Base-by-base conservation (phyloP, 2,888 invertebrate species). In the Nephrotoma guestfalica region DNA sequence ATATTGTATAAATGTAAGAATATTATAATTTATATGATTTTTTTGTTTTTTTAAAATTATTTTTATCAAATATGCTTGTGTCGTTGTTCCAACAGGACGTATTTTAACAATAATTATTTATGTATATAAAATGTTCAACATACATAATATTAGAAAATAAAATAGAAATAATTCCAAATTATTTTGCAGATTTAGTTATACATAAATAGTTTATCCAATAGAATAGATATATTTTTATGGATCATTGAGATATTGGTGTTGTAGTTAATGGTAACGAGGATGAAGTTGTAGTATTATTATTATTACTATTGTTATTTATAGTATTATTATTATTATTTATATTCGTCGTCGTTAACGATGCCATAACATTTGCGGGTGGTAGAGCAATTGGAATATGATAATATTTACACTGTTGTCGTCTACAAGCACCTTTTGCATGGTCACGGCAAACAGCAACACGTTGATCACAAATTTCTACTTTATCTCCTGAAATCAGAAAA, bases 371-470 rank as follows among this genome's bases (percentile, higher is more conserved):
- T 90, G 96, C 96, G 91, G 96, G 96, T 91, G 96, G 96, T 94
- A 97, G 93, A 91, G 95, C 95, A 92, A 97, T 95, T 91, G 97
- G 97, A 94, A 98, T 97, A 94, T 98, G 97, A 95, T 97, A 98
- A 94, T 97, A 98, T 95, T 97, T 98, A 95, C 98, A 98, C 93
- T 96, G 95, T 93, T 96, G 95, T 93, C 97, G 96, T 92, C 96
- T 94, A 93, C 98, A 98, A 93, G 96, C 95, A 93, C 97, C 97
- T 92, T 97, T 97, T 91, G 96, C 97, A 92, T 97, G 97, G 94
- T 98, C 97, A 92, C 97, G 96, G 93, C 98, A 98, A 92, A 98
- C 97, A 92, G 97, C 97, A 93, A 98, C 97, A 93, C 96, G 96
- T 93, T 97, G 96, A 93, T 97, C 97, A 93, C 95, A 96, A 94